A percentile compares a stretch with the other conserved stretches of the same genome.
Evolutionary conservation across 2,888 invertebrate genomes (phyloP).

Genomic region (Silvanus unidentatus): DNA sequence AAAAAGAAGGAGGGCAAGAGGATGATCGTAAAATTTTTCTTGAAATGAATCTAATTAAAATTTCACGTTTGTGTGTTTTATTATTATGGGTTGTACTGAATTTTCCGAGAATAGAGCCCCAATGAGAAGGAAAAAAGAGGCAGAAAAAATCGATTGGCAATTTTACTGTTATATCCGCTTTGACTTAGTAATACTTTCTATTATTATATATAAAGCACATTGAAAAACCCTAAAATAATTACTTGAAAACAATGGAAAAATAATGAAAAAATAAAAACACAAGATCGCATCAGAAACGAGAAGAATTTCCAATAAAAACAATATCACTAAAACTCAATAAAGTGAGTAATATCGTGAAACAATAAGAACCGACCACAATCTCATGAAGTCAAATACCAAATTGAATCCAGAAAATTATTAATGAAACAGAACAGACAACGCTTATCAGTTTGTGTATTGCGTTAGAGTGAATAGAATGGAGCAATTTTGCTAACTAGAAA

Average conservation of each 20-base stretch:
- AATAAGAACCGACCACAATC: constrained; percentile 40
- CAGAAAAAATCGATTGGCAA: constrained; percentile 21
- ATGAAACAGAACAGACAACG: constrained; percentile 42
- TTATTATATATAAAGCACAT: constrained; percentile 19
- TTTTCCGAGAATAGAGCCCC: too few relatives aligned
- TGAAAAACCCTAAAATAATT: constrained; percentile 33
- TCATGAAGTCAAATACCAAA: constrained; percentile 44
- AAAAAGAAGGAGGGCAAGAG: too few relatives aligned
- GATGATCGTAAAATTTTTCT: too few relatives aligned
- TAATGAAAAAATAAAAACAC: constrained; percentile 37
- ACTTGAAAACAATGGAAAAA: constrained; percentile 37
- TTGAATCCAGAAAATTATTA: constrained; percentile 45
- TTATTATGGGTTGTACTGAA: too few relatives aligned
- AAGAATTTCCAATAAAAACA: constrained; percentile 38
- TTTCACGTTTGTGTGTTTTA: too few relatives aligned
- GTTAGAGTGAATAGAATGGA: constrained; percentile 8
- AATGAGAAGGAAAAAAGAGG: too few relatives aligned
- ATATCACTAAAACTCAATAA: constrained; percentile 43
- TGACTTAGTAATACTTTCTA: constrained; percentile 23
- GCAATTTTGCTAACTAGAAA: not conserved
- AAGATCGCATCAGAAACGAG: constrained; percentile 29
- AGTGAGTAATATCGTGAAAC: constrained; percentile 40
- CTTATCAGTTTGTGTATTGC: constrained; percentile 20
- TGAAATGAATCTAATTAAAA: too few relatives aligned
- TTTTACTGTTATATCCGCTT: constrained; percentile 18